Evolutionary conservation across 2,797 vertebrate species (phyloP), one percentile per base, ranked within the genome.

Genomic region (Sarcophilus harrisii): DNA sequence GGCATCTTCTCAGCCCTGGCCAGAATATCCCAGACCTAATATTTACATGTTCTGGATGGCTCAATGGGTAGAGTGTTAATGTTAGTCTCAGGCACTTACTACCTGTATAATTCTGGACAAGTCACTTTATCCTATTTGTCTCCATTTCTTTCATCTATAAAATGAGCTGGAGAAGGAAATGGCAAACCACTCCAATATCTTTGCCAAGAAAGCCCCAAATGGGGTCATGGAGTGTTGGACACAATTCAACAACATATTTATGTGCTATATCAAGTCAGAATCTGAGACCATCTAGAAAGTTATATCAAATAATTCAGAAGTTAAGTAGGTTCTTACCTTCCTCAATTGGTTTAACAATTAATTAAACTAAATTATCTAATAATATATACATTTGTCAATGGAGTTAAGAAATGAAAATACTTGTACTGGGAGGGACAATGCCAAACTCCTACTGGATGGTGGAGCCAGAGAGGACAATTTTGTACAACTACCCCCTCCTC

Each of bases 261-360:
- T 92, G 38, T 66, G 32, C 30, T 66, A 32, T n/a, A n/a, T 32
- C 32, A 93, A 96, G 81, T 90, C 38, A 81, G 58, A 57, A 93
- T 95, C 28, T 91, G 60, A 92, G 27, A 90, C 4, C 58, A 90
- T 93, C 38, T 94, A 16, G 62, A 73, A 73, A 38, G 14, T 73
- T 73, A 18, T 1, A 18, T 73, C 62, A 66, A 16, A 73, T 73
- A 32, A n/a, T 21, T 38, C 32, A 90, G 81, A 93, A 90, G 16
- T 66, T 73, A 92, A 93, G 28, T 96, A 92, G 45, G 66, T 96
- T 93, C 96, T 90, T 29, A 30, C 45, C 49, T 95, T 66, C 60
- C 73, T 73, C 16, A 38, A n/a, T 16, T 73, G 32, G 62, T 66
- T 66, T n/a, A 66, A n/a, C 14, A 38, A 73, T 73, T 18, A 73